Base-by-base conservation (phyloP, 2,113 vertebrate species). In the Papio anubis region DNA sequence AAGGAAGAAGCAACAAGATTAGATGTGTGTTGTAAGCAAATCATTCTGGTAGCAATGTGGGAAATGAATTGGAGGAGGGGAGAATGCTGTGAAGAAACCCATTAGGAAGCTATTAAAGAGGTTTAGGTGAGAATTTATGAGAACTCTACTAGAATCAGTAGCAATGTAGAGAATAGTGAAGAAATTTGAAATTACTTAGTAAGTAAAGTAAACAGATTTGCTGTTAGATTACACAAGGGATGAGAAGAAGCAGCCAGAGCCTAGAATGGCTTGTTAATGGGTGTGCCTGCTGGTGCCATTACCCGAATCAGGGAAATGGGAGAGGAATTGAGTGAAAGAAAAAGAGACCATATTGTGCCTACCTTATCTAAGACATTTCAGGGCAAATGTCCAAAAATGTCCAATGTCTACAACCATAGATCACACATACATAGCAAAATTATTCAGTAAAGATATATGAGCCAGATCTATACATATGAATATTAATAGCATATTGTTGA, bases 31-130 rank as follows among this genome's bases (percentile, higher is more conserved):
- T 98, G 94, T 97, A 97, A 97, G 92, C 75, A 96, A 73, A 87
- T 83, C 57, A 57, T 95, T 96, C 52, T 96, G 32, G 88, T 79
- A 92, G 76, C 70, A 94, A 35, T 87, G 64, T 88, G 64, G 90
- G 81, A 94, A 97, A 92, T 97, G 83, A 97, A 85, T 86, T 88
- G 68, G 70, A 88, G 82, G 50, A 88, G 83, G 50, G 68, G 57
- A 88, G 35, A 97, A 82, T 86, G 57, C 72, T 91, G 82, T 20
- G 59, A 93, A 43, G 59, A 95, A 95, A 90, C 55, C 79, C 90
- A 98, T 97, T 97, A 98, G 50, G 70, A 98, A 96, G 94, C 92
- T 94, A 96, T 97, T 96, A 96, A 92, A 95, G 68, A 95, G 61
- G 81, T 87, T 82, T 95, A 76, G 91, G 96, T 97, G 82, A 96